Base-by-base conservation (phyloP, 2,113 vertebrate genomes). In the Prionailurus bengalensis region DNA sequence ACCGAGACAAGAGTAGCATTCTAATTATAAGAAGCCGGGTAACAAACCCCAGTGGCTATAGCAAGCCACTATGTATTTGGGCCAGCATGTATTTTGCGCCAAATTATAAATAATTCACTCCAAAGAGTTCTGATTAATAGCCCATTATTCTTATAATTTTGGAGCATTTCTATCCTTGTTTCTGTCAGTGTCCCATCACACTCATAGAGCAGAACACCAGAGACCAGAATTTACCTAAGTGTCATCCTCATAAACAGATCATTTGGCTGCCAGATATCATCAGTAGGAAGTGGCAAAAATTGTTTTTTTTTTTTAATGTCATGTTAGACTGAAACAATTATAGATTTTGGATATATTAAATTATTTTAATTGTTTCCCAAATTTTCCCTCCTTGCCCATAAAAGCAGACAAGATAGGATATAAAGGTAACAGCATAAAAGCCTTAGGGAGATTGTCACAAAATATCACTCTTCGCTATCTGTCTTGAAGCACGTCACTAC, bases 401-500 rank as follows among this genome's bases (percentile, higher is more conserved):
- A 99, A 99, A 99, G 99, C 99, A 99, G 99, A 99, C 99, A 99
- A 99, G 99, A 99, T 99, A 99, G 99, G 99, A 99, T 99, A 99
- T 99, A 99, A 99, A 99, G 99, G 99, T 99, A 99, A 99, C 99
- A 99, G 99, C 99, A 99, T 98, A 99, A 99, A 99, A 99, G 99
- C 99, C 99, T 99, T 98, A 99, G 99, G 99, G 99, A 99, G 99
- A 99, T 99, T 99, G 99, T 99, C 99, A 99, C 99, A 98, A 99
- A 99, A 99, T 99, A 99, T 99, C 99, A 99, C 99, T 99, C 99
- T 99, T 98, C 97, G 99, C 99, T 99, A 98, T 99, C 99, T 99
- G 99, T 99, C 99, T 99, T 99, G 99, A 99, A 99, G 99, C 99
- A 99, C 99, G 99, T 99, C 99, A 99, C 99, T 98, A 99, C 99